Conservation (phyloP, 64 coral and sea anemone species). For the Montipora efflorescens region DNA sequence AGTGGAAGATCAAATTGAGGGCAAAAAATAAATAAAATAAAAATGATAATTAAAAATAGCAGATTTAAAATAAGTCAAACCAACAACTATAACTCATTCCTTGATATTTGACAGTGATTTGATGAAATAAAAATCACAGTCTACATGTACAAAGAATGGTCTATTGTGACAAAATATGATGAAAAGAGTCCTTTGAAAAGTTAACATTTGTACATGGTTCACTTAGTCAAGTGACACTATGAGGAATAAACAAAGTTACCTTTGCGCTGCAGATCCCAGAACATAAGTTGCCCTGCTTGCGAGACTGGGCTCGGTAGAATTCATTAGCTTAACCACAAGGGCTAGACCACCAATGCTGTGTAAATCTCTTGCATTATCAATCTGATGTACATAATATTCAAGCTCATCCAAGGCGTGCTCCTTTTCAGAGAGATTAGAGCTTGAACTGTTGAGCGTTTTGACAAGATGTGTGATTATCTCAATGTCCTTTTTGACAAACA, state of each 20-base stretch:
- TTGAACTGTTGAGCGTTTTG: slow-evolving; percentile 58
- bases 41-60: no score
- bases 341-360: slow-evolving; percentile 85
- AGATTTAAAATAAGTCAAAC: no score
- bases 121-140: no score
- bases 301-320: slow-evolving; percentile 73
- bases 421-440: slow-evolving; percentile 60
- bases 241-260: slow-evolving; percentile 38
- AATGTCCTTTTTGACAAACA: slow-evolving; percentile 94
- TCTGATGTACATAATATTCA: slow-evolving; percentile 97
- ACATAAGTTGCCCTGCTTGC: slow-evolving; percentile 83
- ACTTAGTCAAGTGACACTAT: not conserved
- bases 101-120: no score
- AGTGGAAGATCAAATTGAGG: no score
- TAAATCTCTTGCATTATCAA: slow-evolving; percentile 95
- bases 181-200: no score
- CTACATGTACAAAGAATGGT: no score
- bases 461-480: slow-evolving; percentile 85
- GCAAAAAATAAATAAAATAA: no score
- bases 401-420: slow-evolving; percentile 83
- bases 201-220: no score
- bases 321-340: slow-evolving; percentile 80
- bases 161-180: no score
- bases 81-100: no score
- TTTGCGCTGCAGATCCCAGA: slow-evolving; percentile 92